Evolutionary conservation across 2,113 vertebrate species (phyloP), one percentile per base, ranked within the genome.

Genomic region (Istiophorus platypterus): DNA sequence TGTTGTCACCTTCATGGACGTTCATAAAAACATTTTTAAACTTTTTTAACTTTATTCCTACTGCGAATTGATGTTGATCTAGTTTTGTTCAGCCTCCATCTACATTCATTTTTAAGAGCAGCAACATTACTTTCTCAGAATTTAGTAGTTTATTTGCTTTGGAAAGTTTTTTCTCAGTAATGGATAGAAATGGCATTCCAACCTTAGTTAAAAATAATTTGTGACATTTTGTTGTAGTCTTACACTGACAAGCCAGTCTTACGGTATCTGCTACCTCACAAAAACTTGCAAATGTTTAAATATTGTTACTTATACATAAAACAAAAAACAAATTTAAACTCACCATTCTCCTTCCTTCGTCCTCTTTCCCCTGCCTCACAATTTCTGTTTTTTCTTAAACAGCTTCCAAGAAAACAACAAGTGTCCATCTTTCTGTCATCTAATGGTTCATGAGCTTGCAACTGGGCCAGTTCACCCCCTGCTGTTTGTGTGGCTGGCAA

Each of bases 401-500:
- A 22, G 45, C 20, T 63, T 61, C 22, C 1, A 52, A 39, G 34
- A 74, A 54, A 75, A 42, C 56, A 56, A 3, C 54, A 27, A 62
- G 34, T 56, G 27, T 62, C 34, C 51, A 58, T 24, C 29, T 47
- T 66, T 64, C 71, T 70, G 66, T 80, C 82, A 85, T 34, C 52
- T 62, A 6, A 26, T 75, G 64, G 65, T 69, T 70, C 79, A 82
- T 82, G 58, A 65, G 72, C 24, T 51, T 57, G 42, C 58, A 56
- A 42, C 69, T 49, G 72, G 52, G 27, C 52, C 51, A 17, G 26
- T 68, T 72, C 59, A 62, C 27, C 31, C 58, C n/a, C 62, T 41
- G 54, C 56, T 41, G 69, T 64, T 56, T 68, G 42, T 61, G n/a
- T 68, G 42, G n/a, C 57, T 71, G 58, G 37, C n/a, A n/a, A n/a